Conservation (phyloP, 2,888 invertebrate species). For the Graphium colonna region DNA sequence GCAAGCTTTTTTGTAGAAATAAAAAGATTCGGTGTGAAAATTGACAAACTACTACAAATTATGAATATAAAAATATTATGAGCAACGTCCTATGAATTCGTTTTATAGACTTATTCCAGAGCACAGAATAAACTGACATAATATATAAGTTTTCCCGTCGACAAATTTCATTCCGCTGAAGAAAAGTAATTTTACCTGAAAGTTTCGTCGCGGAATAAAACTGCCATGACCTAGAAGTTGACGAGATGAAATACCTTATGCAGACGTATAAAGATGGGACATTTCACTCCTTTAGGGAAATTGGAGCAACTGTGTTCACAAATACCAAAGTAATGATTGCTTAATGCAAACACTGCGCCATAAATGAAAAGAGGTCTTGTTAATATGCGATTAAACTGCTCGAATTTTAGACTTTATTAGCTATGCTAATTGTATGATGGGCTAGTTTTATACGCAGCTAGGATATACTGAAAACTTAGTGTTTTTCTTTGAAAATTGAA, state of each 20-base stretch:
- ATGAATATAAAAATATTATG: too few relatives aligned
- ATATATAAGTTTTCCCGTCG: conserved; percentile 1
- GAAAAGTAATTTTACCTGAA: conserved; percentile 3
- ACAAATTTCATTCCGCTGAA: neutral
- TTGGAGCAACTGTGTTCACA: neutral
- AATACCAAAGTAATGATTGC: conserved; percentile 4
- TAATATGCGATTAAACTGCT: conserved; percentile 1
- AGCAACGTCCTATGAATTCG: too few relatives aligned
- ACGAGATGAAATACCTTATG: conserved; percentile 1
- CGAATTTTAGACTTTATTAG: neutral
- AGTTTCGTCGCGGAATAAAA: neutral
- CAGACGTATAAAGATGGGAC: neutral
- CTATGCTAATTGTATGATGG: too few relatives aligned
- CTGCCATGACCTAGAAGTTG: neutral
- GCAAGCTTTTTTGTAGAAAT: too few relatives aligned
- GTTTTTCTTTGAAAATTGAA: too few relatives aligned
- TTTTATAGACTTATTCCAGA: too few relatives aligned
- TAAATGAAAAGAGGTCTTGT: conserved; percentile 8
- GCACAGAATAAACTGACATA: too few relatives aligned
- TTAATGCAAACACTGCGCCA: conserved; percentile 1
- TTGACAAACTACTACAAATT: too few relatives aligned
- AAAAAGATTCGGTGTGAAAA: too few relatives aligned
- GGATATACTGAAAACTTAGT: too few relatives aligned
- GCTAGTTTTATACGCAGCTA: too few relatives aligned
- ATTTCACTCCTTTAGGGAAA: neutral